Base-by-base conservation (phyloP, 2,797 vertebrate species). In the Limnodromus scolopaceus region DNA sequence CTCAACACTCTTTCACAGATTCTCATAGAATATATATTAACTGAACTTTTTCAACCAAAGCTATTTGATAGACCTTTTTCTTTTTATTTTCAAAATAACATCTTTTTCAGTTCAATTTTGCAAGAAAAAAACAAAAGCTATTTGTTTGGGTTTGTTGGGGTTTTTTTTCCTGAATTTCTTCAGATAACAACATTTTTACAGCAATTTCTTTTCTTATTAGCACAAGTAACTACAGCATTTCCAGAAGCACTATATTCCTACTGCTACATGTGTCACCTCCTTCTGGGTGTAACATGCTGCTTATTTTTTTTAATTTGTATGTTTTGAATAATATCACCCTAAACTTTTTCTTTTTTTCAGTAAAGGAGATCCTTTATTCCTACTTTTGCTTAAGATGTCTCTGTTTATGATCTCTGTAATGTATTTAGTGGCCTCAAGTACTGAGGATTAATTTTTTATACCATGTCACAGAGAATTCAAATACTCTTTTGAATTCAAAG, bases 121-220 rank as follows among this genome's bases (percentile, higher is more conserved):
- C 64, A 66, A 4, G 17, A 64, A 84, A 36, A 34, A 34, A 22
- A 7, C 0, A 38, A 11, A 43, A 51, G n/a, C 25, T 32, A 16
- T 36, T 25, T 63, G 1, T 41, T 78, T 36, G 5, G 0, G 0
- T 6, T 16, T 60, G 43, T 65, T 48, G 20, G 8, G n/a, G n/a
- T n/a, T 9, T 51, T 51, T 53, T 53, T 32, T 53, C 28, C 51
- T 32, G 28, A 53, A 53, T 30, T 87, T 90, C n/a, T 64, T 77
- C 53, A 32, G 13, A 10, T 18, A 49, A 23, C 45, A 46, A 9
- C 1, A 58, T 48, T 78, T 86, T 75, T 24, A 72, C 5, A 74
- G 2, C 9, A 54, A 85, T 70, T 80, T 65, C 0, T 65, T 85
- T 76, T 82, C 27, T 16, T 77, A 60, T 2, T 41, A 30, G 2